These are phyloP conservation scores for Sebastes glaucus DNA, from an alignment of 2,797 vertebrate genomes.

Conservation along the genomic window DNA sequence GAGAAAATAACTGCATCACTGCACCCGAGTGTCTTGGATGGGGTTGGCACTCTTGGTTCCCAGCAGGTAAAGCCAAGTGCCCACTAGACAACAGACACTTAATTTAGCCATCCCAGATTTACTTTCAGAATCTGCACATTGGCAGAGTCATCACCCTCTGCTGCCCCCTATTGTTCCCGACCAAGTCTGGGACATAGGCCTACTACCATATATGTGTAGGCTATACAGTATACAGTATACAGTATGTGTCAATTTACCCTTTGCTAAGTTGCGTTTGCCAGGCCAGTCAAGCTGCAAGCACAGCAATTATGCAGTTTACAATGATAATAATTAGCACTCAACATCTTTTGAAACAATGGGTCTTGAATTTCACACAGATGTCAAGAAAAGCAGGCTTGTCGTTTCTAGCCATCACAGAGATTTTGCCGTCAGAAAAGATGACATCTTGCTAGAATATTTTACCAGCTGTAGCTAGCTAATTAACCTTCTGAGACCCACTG, in stretches of 20 bases:
- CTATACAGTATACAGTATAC: too few species aligned
- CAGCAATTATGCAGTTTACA: background rate
- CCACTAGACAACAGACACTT: constrained; percentile 12
- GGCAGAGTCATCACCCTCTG: background rate
- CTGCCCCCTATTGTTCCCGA: background rate
- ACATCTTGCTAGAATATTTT: background rate
- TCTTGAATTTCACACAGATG: background rate
- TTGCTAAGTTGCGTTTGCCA: too few species aligned
- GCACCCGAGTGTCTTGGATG: background rate
- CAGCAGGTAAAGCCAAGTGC: constrained; percentile 2
- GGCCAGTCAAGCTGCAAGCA: background rate
- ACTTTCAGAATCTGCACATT: background rate
- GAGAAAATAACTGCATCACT: constrained; percentile 14
- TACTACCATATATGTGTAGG: background rate
- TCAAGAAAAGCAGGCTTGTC: background rate
- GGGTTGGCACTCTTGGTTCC: background rate
- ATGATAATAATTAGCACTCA: background rate
- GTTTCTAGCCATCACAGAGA: background rate
- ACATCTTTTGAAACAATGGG: background rate
- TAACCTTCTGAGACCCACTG: accelerated
- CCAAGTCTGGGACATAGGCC: background rate
- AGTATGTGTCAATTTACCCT: background rate
- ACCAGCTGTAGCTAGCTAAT: too few species aligned
- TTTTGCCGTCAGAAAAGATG: background rate
- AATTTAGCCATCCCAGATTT: background rate